Conservation (phyloP, 2,797 vertebrate genomes). For the Sphenodon punctatus region DNA sequence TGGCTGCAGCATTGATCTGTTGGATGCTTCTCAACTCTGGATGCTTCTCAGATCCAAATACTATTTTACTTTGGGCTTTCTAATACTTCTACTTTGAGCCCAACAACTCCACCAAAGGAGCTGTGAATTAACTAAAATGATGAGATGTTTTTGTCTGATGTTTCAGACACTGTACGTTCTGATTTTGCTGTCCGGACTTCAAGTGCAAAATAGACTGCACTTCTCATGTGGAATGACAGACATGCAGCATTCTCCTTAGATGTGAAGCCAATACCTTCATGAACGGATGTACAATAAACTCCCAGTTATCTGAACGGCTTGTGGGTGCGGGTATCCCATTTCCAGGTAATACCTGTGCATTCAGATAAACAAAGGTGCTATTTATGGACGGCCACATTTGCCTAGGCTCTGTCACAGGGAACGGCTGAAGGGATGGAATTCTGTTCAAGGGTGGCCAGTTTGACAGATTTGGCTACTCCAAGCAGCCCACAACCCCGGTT, state of each 20-base stretch:
- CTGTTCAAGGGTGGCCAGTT: too few species aligned
- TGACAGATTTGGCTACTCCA: too few species aligned
- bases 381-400: too few species aligned
- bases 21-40: background rate
- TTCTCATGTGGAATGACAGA: conserved; percentile 51
- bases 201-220: conserved; percentile 6
- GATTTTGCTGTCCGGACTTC: background rate
- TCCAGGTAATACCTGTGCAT: too few species aligned
- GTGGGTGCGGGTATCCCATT: too few species aligned
- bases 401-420: too few species aligned
- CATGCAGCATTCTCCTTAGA: background rate
- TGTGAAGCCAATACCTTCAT: conserved; percentile 59
- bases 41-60: background rate
- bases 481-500: too few species aligned
- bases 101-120: background rate
- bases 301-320: too few species aligned
- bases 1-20: background rate
- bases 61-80: background rate
- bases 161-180: background rate
- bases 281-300: too few species aligned
- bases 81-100: background rate
- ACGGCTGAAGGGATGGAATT: too few species aligned
- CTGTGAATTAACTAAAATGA: background rate
- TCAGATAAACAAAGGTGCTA: too few species aligned
- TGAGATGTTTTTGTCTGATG: conserved; percentile 35